phyloP scores from a whole-genome alignment of 2,888 invertebrate species.

The Seladonia tumulorum region DNA sequence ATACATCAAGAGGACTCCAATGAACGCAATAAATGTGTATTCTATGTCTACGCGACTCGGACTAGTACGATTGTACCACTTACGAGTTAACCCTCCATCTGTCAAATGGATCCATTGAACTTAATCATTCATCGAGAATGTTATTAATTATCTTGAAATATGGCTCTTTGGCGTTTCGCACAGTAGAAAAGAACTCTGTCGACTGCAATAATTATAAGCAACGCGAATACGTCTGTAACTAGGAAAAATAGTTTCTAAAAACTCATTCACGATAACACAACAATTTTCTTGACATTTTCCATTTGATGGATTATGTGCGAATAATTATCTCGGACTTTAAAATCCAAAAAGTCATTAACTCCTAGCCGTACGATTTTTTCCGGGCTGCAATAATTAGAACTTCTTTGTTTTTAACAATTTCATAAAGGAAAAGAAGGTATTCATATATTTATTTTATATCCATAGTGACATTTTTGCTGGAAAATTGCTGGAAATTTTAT shows the following conservation, averaged over 20 bases:
- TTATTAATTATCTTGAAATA: conserved; percentile 13
- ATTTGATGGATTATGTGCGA: not conserved
- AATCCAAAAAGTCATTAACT: too few species aligned
- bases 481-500: not conserved
- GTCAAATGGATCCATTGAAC: conserved; percentile 34
- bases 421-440: too few species aligned
- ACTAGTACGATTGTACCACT: conserved; percentile 14
- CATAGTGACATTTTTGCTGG: too few species aligned
- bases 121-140: conserved; percentile 14
- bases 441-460: too few species aligned
- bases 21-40: conserved; percentile 9
- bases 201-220: not conserved
- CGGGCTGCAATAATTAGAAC: too few species aligned
- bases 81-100: conserved; percentile 25
- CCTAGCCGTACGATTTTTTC: too few species aligned
- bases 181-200: not conserved
- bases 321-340: not conserved
- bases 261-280: not conserved
- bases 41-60: not conserved
- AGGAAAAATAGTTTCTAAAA: not conserved
- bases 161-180: not conserved
- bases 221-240: too few species aligned
- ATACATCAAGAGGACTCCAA: not conserved
- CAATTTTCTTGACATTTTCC: not conserved
- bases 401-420: too few species aligned